These are phyloP conservation scores for Congeria kusceri DNA, from an alignment of 2,888 invertebrate species.

Conservation along the genomic window DNA sequence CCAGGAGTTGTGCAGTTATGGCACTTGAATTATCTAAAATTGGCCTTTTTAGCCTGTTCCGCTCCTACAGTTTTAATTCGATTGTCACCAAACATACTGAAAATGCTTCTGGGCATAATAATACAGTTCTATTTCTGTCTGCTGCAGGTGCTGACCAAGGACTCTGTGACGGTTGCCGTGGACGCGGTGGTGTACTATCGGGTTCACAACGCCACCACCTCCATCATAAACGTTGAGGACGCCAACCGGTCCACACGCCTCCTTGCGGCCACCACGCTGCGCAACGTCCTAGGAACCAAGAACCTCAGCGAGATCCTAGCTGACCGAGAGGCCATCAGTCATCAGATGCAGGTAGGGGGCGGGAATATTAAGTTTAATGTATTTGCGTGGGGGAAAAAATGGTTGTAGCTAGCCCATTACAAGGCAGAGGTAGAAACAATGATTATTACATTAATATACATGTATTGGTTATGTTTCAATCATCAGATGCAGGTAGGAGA, in stretches of 20 bases:
- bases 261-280: conserved; percentile 83
- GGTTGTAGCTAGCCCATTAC: not conserved
- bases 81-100: too few relatives aligned
- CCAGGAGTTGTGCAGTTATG: too few relatives aligned
- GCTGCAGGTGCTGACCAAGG: conserved; percentile 81
- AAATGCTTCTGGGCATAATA: too few relatives aligned
- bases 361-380: not conserved
- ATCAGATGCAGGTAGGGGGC: conserved; percentile 80
- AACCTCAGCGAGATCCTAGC: conserved; percentile 82
- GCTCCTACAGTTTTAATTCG: too few relatives aligned
- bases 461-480: not conserved
- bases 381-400: not conserved
- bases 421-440: too few relatives aligned
- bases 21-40: too few relatives aligned
- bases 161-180: conserved; percentile 83
- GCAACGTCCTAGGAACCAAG: conserved; percentile 83
- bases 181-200: conserved; percentile 84
- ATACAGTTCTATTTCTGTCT: too few relatives aligned
- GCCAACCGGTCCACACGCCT: conserved; percentile 81
- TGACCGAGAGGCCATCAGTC: conserved; percentile 82
- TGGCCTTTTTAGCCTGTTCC: too few relatives aligned
- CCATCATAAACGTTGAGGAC: conserved; percentile 83
- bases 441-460: too few relatives aligned
- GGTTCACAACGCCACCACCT: conserved; percentile 82
- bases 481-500: too few relatives aligned